Base-by-base conservation (phyloP, 2,113 vertebrate species). In the Colistium nudipinnis region DNA sequence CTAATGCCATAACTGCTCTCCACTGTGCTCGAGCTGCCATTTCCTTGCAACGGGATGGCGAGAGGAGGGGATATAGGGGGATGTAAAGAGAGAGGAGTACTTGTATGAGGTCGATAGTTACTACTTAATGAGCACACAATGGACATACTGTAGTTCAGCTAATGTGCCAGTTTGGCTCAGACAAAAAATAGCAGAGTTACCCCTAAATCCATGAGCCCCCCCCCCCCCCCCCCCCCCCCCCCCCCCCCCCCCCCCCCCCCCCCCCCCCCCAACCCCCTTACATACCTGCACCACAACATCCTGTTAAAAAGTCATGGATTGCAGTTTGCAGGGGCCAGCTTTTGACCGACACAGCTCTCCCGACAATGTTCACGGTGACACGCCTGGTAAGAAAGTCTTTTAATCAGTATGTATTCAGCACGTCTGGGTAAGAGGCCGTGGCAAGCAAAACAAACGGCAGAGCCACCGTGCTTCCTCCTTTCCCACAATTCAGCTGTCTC, bases 401-500 rank as follows among this genome's bases (percentile, higher is more conserved):
- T 74, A 67, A 70, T 76, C 67, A 47, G 70, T 63, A 38, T 43
- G 12, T 59, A 31, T 61, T 74, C 80, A 85, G 80, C 74, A 55
- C 7, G 43, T 82, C 28, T 66, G 63, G 59, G 19, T 53, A 51
- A 76, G 62, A 59, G 65, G 70, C 61, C 49, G 69, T 27, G 13
- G 57, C 45, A 79, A 74, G 76, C 44, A 64, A 81, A 89, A 83
- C 89, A 91, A 89, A 89, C 85, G 87, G 89, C 76, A 84, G 76
- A 80, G 75, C 57, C 70, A 62, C 76, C 20, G 19, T 5, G 60
- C 55, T 79, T 84, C 81, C 85, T 81, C 76, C 49, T 83, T 85
- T 77, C 82, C 84, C 85, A 89, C 84, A 86, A 82, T 87, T 85
- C 84, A 90, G 87, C 81, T 87, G 84, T 81, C 81, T 84, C 72